These are phyloP conservation scores for Drosophila pruinosa DNA, from an alignment of 1,140 invertebrate species.

Conservation along the genomic window DNA sequence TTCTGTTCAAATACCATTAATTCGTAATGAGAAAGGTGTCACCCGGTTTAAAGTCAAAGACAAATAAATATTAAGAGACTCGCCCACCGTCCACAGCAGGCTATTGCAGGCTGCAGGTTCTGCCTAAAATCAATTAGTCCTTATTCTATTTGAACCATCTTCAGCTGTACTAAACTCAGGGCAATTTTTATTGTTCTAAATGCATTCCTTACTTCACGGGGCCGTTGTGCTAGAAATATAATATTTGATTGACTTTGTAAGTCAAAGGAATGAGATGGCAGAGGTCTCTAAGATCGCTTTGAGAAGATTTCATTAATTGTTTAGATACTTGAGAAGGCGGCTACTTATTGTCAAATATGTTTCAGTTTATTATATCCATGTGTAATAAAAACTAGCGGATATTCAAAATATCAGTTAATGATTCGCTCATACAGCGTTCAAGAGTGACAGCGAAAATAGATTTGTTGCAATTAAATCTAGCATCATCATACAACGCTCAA, in stretches of 20 bases:
- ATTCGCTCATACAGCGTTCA: too few relatives aligned
- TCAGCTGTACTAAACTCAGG: constrained; percentile 61
- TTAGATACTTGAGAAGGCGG: background rate
- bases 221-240: constrained; percentile 25
- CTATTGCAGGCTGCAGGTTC: constrained; percentile 55
- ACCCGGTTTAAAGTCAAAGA: constrained; percentile 69
- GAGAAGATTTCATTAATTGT: background rate
- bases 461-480: too few relatives aligned
- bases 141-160: constrained; percentile 36
- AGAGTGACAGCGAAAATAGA: too few relatives aligned
- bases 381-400: too few relatives aligned
- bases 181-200: constrained; percentile 32
- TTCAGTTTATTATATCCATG: too few relatives aligned
- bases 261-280: background rate
- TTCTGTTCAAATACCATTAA: constrained; percentile 65
- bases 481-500: too few relatives aligned
- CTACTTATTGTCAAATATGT: too few relatives aligned
- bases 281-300: background rate
- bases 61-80: constrained; percentile 71
- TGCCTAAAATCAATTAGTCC: constrained; percentile 80
- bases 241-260: constrained; percentile 21
- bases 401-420: too few relatives aligned
- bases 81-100: constrained; percentile 42
- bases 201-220: too few relatives aligned
- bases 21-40: constrained; percentile 82